These are phyloP conservation scores for Pogonomyrmex barbatus DNA, from an alignment of 1,140 invertebrate species.

Conservation along the genomic window DNA sequence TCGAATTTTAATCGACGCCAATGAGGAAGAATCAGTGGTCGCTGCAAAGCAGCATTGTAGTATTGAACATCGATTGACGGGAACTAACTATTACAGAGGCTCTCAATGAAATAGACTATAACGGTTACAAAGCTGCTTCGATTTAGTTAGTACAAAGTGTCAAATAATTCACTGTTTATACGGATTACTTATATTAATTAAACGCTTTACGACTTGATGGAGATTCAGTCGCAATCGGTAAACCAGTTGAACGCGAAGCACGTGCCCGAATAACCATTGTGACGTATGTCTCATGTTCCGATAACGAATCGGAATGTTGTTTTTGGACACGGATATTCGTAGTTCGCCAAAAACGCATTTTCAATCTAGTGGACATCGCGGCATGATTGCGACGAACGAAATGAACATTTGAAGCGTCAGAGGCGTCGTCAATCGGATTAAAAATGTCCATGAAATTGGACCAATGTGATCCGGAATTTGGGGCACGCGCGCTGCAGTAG, in stretches of 20 bases:
- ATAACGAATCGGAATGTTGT: conserved; percentile 43
- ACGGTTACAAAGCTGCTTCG: not conserved
- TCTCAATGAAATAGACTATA: not conserved
- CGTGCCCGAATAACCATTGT: conserved; percentile 20
- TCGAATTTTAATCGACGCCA: conserved; percentile 36
- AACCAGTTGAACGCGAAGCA: not conserved
- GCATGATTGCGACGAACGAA: not conserved
- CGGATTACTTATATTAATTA: conserved; percentile 40
- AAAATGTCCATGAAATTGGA: conserved; percentile 58
- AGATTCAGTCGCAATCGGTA: not conserved
- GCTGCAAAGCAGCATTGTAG: not conserved
- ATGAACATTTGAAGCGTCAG: conserved; percentile 54
- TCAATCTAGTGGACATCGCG: not conserved
- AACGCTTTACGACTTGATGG: conserved; percentile 28
- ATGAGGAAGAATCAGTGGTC: conserved; percentile 27
- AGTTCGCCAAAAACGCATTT: conserved; percentile 45
- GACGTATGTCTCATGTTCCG: not conserved
- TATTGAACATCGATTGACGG: conserved; percentile 6
- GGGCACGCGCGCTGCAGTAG: not conserved
- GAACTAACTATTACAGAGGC: not conserved
- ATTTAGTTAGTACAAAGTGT: not conserved
- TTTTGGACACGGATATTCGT: conserved; percentile 22
- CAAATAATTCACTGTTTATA: not conserved
- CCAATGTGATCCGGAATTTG: conserved; percentile 42
- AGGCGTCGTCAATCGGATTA: conserved; percentile 32